Conservation (phyloP, 2,888 invertebrate genomes). For the Leucania comma region DNA sequence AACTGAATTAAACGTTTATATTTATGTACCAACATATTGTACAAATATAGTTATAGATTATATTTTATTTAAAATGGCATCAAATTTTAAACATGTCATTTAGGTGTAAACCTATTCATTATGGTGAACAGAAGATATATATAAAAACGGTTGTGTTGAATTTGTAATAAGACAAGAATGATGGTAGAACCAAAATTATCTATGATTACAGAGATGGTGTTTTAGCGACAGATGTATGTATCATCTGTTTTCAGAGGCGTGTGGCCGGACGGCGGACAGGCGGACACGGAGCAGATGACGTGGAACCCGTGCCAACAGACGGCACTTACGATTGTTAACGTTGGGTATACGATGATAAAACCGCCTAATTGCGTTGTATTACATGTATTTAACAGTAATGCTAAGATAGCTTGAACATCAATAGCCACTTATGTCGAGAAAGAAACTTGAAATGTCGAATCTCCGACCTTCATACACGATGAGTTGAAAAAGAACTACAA, state of each 20-base stretch:
- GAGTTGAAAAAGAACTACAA: conserved; percentile 11
- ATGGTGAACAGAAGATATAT: conserved; percentile 8
- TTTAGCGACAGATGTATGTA: conserved; percentile 68
- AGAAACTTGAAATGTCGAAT: conserved; percentile 25
- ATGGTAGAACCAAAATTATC: conserved; percentile 37
- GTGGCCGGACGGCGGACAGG: conserved; percentile 27
- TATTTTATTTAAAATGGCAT: conserved; percentile 16
- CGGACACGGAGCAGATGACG: conserved; percentile 72
- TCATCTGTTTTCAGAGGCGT: conserved; percentile 64
- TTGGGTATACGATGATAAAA: conserved; percentile 51
- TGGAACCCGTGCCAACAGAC: conserved; percentile 62
- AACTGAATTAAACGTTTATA: conserved; percentile 52
- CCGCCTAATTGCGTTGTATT: conserved; percentile 54
- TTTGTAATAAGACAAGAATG: conserved; percentile 14
- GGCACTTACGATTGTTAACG: conserved; percentile 61
- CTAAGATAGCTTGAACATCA: conserved; percentile 42
- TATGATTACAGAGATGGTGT: conserved; percentile 55
- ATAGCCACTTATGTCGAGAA: conserved; percentile 42
- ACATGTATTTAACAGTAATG: conserved; percentile 39
- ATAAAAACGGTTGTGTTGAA: conserved; percentile 13
- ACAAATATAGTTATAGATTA: conserved; percentile 18
- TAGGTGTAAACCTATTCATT: conserved; percentile 14
- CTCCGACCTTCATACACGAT: conserved; percentile 17
- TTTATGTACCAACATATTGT: conserved; percentile 42
- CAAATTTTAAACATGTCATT: conserved; percentile 7